Evolutionary conservation across 2,113 vertebrate genomes (phyloP), one percentile per base, ranked within the genome.

Genomic region (Equus przewalskii): DNA sequence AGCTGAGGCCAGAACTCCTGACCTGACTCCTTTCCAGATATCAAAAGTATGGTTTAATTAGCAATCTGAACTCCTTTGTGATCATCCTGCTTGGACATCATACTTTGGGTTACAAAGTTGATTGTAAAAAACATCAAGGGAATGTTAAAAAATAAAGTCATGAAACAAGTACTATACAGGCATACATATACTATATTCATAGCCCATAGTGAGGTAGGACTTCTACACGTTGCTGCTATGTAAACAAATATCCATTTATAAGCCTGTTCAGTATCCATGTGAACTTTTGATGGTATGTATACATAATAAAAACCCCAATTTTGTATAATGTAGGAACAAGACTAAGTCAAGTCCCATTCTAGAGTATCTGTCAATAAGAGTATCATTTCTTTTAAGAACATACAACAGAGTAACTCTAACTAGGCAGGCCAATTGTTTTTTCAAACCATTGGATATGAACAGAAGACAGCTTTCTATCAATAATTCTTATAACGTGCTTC

Each of bases 41-140:
- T 75, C 65, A 28, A 58, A 95, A 96, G 7, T 30, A 22, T 79
- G 62, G 15, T 69, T 94, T 82, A 90, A 73, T 94, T 58, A 95
- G 41, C 60, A 88, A 69, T 85, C 75, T 97, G 44, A 96, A 97
- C 49, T 69, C 28, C 33, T 83, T 70, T 54, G 21, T 46, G 41
- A 79, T 73, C 49, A 85, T 67, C 44, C 24, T 93, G 12, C 26
- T 69, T 86, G 14, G 58, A 19, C 62, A 92, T 46, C 49, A 89
- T 84, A 83, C 84, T 96, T 80, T 69, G 54, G 26, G 16, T 92
- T 51, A 89, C 73, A 95, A 96, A 95, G n/a, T 22, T 85, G 22
- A 90, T 11, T 89, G 5, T 67, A 90, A 89, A 90, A 92, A 28
- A 80, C 24, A 41, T 81, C 89, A 92, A 78, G 8, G 11, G 13